Evolutionary conservation across 2,888 invertebrate genomes (phyloP).

Genomic region (Volucella zonaria): DNA sequence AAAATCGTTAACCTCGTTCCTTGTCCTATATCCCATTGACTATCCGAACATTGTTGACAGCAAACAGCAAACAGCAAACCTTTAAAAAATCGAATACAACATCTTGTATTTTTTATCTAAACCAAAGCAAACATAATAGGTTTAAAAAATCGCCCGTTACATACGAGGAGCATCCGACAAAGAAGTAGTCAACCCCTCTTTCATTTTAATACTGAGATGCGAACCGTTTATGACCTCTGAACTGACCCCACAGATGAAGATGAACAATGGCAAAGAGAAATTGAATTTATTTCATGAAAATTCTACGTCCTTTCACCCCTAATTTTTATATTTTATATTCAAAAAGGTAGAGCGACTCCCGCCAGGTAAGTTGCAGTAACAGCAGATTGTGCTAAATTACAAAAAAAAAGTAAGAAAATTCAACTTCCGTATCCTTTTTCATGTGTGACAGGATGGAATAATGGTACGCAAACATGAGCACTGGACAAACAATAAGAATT

Average conservation of each 20-base stretch:
- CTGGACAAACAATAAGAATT: conserved; percentile 29
- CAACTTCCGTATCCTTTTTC: conserved; percentile 61
- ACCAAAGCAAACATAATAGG: conserved; percentile 36
- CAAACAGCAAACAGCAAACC: conserved; percentile 45
- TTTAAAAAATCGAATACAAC: conserved; percentile 40
- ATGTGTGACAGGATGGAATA: conserved; percentile 47
- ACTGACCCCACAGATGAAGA: conserved; percentile 61
- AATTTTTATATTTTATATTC: conserved; percentile 34
- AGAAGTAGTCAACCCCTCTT: conserved; percentile 25
- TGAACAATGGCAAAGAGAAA: conserved; percentile 23
- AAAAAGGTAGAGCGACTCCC: conserved; percentile 37
- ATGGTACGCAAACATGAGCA: conserved; percentile 56
- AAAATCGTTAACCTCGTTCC: conserved; percentile 71
- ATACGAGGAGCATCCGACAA: conserved; percentile 9
- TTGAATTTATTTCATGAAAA: conserved; percentile 17
- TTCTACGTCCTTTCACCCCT: conserved; percentile 50
- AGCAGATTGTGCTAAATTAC: conserved; percentile 61
- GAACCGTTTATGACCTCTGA: conserved; percentile 70
- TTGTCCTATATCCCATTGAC: conserved; percentile 38
- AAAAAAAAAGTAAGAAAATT: conserved; percentile 32
- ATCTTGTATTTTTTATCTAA: conserved; percentile 23
- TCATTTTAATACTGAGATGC: conserved; percentile 19
- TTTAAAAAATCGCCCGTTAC: conserved; percentile 74
- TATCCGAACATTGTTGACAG: conserved; percentile 40
- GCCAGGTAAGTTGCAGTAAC: conserved; percentile 52